Percentiles rank a stretch among this genome's conserved stretches.
Evolutionary conservation across 2,888 invertebrate species (phyloP).

Genomic region (Polylopha cassiicola): DNA sequence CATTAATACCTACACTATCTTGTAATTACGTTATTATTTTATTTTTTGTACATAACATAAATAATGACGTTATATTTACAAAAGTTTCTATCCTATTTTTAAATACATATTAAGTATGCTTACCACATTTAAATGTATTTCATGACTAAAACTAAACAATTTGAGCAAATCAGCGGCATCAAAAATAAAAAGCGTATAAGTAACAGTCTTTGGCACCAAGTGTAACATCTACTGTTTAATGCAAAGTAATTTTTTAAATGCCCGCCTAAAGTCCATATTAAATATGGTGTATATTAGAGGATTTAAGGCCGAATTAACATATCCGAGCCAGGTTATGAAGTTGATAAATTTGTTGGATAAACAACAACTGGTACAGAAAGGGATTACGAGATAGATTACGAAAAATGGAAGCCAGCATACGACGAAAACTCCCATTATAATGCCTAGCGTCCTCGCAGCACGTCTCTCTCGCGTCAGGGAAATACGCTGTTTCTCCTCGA

Average conservation of each 20-base stretch:
- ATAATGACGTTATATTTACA: constrained; percentile 15
- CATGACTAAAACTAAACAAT: constrained; percentile 42
- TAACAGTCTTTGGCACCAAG: constrained; percentile 51
- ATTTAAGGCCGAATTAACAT: constrained; percentile 93
- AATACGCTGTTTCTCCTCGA: constrained; percentile 92
- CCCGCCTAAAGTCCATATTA: constrained; percentile 93
- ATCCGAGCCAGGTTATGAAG: constrained; percentile 96
- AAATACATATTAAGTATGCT: constrained; percentile 5
- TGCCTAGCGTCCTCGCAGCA: constrained; percentile 95
- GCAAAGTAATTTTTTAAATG: constrained; percentile 86
- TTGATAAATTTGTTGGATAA: constrained; percentile 88
- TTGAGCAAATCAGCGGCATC: constrained; percentile 66
- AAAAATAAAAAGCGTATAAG: constrained; percentile 37
- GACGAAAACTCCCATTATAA: constrained; percentile 98
- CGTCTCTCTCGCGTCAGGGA: constrained; percentile 95
- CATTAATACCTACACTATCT: constrained; percentile 1
- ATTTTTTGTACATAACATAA: constrained; percentile 3
- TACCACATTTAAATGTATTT: constrained; percentile 29
- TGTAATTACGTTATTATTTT: not conserved
- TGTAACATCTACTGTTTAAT: constrained; percentile 49
- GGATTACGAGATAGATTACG: constrained; percentile 94
- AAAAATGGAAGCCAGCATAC: constrained; percentile 99
- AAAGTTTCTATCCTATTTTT: constrained; percentile 22
- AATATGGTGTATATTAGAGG: constrained; percentile 97
- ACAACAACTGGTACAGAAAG: constrained; percentile 90